Base-by-base conservation (phyloP, 1,140 invertebrate species). In the Myzus persicae region DNA sequence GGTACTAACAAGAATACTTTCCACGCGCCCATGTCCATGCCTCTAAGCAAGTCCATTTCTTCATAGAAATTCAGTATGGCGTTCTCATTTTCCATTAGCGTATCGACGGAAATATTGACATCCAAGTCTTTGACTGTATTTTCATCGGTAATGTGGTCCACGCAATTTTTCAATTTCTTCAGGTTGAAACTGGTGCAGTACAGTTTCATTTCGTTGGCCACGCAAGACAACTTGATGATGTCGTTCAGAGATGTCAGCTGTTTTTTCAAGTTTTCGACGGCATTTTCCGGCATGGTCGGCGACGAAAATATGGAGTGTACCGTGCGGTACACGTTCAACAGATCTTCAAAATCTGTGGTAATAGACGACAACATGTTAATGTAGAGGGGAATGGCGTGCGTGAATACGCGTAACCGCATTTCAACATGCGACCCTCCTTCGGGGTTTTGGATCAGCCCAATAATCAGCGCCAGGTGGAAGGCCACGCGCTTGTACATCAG, bases 221-320 rank as follows among this genome's bases (percentile, higher is more conserved):
- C 40, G 31, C 84, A 87, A 42, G 42, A 46, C 26, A 14, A 18
- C 1, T 14, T 4, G 7, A 87, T 46, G 26, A 42, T 11, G 3
- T 14, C 31, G 84, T 26, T 87, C 42, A 87, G 42, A 42, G 3
- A 6, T 3, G 2, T 0, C 1, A 46, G 31, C 14, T 40, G 5
- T 18, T 6, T 1, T 26, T 26, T 31, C 9, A 87, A 14, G 0
- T 1, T 6, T 11, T 3, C 5, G 26, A 18, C 42, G 22, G 1
- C 6, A 4, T 3, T 1, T 24, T 4, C 26, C 24, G 1, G 44
- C 6, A 5, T 4, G 1, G 0, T 5, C 44, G 1, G 3, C 24
- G 42, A n/a, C n/a, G 44, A 36, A 2, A n/a, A 7, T 5, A 31
- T 31, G 31, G 1, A 14, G 36, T 8, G 22, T 1, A 88, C 1